These are phyloP conservation scores for Eupithecia insigniata DNA, from an alignment of 2,888 invertebrate species.

Conservation along the genomic window DNA sequence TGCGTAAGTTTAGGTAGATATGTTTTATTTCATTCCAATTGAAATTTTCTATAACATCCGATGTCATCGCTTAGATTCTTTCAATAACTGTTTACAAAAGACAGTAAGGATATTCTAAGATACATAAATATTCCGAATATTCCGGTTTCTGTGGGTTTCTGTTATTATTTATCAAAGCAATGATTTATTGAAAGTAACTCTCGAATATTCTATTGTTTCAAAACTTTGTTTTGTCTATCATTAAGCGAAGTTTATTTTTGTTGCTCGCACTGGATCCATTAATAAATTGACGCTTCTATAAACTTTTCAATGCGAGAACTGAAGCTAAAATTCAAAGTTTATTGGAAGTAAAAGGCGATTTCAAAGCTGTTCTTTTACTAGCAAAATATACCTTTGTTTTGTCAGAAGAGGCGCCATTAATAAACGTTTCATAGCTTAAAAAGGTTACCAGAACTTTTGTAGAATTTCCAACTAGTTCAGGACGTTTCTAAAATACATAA, in stretches of 20 bases:
- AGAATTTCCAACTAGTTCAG: neutral
- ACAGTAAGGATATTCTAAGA: neutral
- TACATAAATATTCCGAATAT: slow-evolving; percentile 2
- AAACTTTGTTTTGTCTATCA: slow-evolving; percentile 27
- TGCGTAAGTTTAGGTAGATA: neutral
- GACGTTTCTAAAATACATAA: neutral
- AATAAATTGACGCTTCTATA: slow-evolving; percentile 25
- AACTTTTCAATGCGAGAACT: slow-evolving; percentile 19
- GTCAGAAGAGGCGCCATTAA: neutral
- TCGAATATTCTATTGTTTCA: slow-evolving; percentile 25
- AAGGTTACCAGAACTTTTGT: neutral
- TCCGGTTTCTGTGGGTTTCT: neutral
- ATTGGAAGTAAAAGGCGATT: slow-evolving; percentile 14
- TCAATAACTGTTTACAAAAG: slow-evolving; percentile 3
- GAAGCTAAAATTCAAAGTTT: slow-evolving; percentile 23
- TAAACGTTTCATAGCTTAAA: slow-evolving; percentile 3
- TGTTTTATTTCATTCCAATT: neutral
- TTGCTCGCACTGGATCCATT: slow-evolving; percentile 26
- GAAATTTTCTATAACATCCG: neutral
- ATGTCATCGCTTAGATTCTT: neutral
- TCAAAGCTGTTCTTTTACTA: slow-evolving; percentile 10
- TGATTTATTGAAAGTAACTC: slow-evolving; percentile 20
- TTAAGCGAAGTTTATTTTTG: slow-evolving; percentile 30
- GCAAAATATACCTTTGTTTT: neutral
- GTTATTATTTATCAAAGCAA: slow-evolving; percentile 13